Evolutionary conservation across 1,140 invertebrate genomes (phyloP), one percentile per base, ranked within the genome.

Genomic region (Oreohelix idahoensis): DNA sequence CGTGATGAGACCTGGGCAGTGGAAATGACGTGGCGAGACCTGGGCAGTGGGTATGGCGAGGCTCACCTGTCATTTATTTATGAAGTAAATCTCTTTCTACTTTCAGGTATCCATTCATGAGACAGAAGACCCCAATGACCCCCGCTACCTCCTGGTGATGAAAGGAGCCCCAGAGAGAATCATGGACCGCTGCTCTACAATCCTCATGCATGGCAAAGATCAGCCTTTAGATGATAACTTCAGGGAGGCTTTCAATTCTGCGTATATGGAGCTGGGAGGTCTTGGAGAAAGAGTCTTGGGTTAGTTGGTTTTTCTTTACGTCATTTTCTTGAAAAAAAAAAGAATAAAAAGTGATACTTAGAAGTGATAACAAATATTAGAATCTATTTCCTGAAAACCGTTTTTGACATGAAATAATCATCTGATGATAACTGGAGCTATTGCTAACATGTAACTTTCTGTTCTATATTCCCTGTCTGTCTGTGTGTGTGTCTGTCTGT

Each of bases 161-260:
- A 99, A 99, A 95, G 99, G 99, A 69, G 99, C 99, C 10, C 98
- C 99, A 2, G 99, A 99, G 93, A 95, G 98, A 88, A 99, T 99
- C 89, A 94, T 99, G 80, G 98, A 99, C 91, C 95, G 97, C 45
- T 99, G 98, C 94, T 95, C 96, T 70, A 97, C 97, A 39, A 99
- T 99, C 84, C 96, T 98, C 91, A 97, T 99, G 89, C 97, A 98
- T 88, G 98, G 98, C 87, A 96, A 98, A 93, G 97, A 99, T 89
- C 97, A 97, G 92, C 95, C 97, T 29, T 93, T 99, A 84, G 97
- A 99, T 92, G 97, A 99, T 88, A 97, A 98, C 93, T 97, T 98
- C 96, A 98, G 97, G 92, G 97, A 98, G 92, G 96, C 97, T 32
- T 99, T 99, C 95, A 99, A 99, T 93, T 97, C 97, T 91, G 98